Percentiles rank a stretch among this genome's conserved stretches.
Conservation (phyloP, 2,888 invertebrate genomes). For the Micropterix aruncella region DNA sequence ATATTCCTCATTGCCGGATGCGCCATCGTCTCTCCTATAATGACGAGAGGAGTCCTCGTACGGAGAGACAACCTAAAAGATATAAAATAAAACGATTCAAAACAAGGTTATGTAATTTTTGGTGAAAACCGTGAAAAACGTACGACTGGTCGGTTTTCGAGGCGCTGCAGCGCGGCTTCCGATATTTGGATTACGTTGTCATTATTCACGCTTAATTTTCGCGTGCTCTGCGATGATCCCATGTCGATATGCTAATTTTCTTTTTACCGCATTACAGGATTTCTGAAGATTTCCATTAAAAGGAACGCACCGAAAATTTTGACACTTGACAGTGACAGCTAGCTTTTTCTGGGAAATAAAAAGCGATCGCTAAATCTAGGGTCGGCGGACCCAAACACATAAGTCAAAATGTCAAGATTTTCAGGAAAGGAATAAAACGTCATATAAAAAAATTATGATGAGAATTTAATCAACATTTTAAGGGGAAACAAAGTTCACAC, state of each 20-base stretch:
- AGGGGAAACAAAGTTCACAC: no score
- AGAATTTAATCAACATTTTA: no score
- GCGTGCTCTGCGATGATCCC: constrained; percentile 43
- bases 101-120: background rate
- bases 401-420: no score
- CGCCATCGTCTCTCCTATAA: constrained; percentile 20
- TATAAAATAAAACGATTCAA: background rate
- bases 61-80: background rate
- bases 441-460: no score
- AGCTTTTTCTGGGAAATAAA: no score
- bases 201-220: constrained; percentile 34
- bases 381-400: no score
- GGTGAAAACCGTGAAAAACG: background rate
- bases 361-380: no score
- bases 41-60: background rate
- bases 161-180: constrained; percentile 33
- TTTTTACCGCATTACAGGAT: constrained; percentile 1
- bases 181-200: constrained; percentile 37
- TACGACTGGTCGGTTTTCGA: constrained; percentile 27
- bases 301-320: no score
- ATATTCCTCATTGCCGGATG: constrained; percentile 30
- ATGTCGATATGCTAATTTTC: constrained; percentile 20
- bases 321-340: no score
- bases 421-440: no score
- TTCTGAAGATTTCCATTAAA: no score